Evolutionary conservation across 1,140 invertebrate genomes (phyloP), one percentile per base, ranked within the genome.

Genomic region (Drosophila paulistorum): DNA sequence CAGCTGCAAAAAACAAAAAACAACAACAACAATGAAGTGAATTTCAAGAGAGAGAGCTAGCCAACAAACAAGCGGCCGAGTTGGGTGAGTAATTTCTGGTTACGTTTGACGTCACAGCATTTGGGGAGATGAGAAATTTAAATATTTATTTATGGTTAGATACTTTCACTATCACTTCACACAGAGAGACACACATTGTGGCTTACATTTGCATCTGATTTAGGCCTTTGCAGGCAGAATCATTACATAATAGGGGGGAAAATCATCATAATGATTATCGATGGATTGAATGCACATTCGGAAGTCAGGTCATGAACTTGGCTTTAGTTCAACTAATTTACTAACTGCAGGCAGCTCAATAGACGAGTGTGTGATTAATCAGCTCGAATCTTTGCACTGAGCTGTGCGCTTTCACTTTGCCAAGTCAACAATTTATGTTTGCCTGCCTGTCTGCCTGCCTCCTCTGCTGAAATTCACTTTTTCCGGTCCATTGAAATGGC

Each of bases 401-500:
- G 77, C 63, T 67, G 30, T 30, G 78, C 81, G 83, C 83, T 87
- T 87, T 87, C 83, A 87, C 83, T 87, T 87, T 87, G 79, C 72
- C 79, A 81, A 65, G 20, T 60, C 26, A 23, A 65, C 57, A 68
- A 54, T 87, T 86, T 77, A 68, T 69, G 51, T 66, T 64, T 71
- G 37, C 70, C 78, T 71, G 37, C 70, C 78, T 39, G 11, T 11
- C 37, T 39, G 10, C 37, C 11, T 39, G 10, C 37, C 55, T 42
- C 35, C 35, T 37, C 35, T 37, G 35, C 35, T 37, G 10, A 87
- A 87, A 89, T 82, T 87, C 84, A 89, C 84, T 86, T 86, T 77
- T 86, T 87, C 83, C 83, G 83, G 79, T 89, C 83, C 84, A 87
- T 89, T 89, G 83, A 89, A 83, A 83, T 74, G 68, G 70, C 60